These are phyloP conservation scores for Helobdella robusta DNA, from an alignment of 2,888 invertebrate species.

Conservation along the genomic window DNA sequence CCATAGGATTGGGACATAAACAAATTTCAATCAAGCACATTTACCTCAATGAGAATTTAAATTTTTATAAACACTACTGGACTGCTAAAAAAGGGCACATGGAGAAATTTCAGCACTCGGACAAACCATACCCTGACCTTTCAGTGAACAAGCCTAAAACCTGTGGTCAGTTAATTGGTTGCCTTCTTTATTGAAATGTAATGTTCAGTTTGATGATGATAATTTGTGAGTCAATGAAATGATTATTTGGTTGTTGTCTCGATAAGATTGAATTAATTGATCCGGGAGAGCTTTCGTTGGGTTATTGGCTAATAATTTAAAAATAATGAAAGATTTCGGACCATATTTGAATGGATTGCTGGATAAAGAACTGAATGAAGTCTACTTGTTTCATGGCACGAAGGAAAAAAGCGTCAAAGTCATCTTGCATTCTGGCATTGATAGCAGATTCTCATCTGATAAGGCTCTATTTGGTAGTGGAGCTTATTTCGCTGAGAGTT, in stretches of 20 bases:
- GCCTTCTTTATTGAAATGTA: too few species aligned
- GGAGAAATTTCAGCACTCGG: too few species aligned
- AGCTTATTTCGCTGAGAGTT: slow-evolving; percentile 38
- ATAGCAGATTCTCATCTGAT: slow-evolving; percentile 33
- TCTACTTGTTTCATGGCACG: slow-evolving; percentile 38
- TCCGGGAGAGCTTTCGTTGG: too few species aligned
- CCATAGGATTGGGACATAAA: slow-evolving; percentile 4
- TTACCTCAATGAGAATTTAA: slow-evolving; percentile 19
- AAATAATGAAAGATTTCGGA: too few species aligned
- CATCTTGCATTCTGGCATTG: slow-evolving; percentile 33
- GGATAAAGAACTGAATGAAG: slow-evolving; percentile 36
- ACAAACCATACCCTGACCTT: too few species aligned
- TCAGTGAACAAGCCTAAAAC: too few species aligned
- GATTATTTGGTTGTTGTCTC: too few species aligned
- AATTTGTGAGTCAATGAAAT: too few species aligned
- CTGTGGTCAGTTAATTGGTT: too few species aligned
- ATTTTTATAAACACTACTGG: neutral
- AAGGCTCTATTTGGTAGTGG: slow-evolving; percentile 36
- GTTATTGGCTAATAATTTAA: too few species aligned
- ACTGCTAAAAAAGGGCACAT: neutral
- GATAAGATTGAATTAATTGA: too few species aligned
- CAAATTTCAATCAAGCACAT: slow-evolving; percentile 17
- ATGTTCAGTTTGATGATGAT: too few species aligned
- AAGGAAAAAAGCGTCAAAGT: slow-evolving; percentile 15
- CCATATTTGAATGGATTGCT: slow-evolving; percentile 10